Conservation (phyloP, 1,140 invertebrate genomes). For the Chrysomallon squamiferum region DNA sequence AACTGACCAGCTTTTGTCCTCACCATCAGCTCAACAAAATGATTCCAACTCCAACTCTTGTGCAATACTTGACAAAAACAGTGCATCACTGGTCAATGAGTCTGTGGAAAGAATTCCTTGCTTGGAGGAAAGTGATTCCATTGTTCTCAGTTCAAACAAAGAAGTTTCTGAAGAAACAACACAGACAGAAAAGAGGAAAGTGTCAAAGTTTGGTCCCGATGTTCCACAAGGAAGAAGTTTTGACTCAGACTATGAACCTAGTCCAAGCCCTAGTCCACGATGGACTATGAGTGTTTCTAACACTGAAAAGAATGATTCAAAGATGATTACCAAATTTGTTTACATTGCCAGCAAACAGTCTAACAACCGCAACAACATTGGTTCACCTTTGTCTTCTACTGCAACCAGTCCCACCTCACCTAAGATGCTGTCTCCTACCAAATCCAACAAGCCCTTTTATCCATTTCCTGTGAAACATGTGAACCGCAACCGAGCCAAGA, state of each 20-base stretch:
- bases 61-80: too few species aligned
- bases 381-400: not conserved
- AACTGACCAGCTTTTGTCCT: too few species aligned
- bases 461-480: conserved; percentile 45
- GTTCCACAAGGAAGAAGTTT: too few species aligned
- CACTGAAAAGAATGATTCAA: not conserved
- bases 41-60: too few species aligned
- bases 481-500: conserved; percentile 41
- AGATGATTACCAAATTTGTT: conserved; percentile 5
- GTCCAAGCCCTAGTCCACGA: not conserved
- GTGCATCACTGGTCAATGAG: too few species aligned
- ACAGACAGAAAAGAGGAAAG: too few species aligned
- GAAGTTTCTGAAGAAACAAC: too few species aligned
- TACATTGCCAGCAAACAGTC: conserved; percentile 1
- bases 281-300: not conserved
- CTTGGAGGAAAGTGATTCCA: too few species aligned
- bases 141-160: too few species aligned
- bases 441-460: not conserved
- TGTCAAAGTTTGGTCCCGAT: too few species aligned
- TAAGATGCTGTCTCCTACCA: not conserved
- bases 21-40: too few species aligned
- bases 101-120: too few species aligned
- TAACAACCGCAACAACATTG: not conserved
- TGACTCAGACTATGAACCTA: not conserved
- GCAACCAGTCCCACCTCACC: not conserved